Evolutionary conservation across 1,140 invertebrate genomes (phyloP), one percentile per base, ranked within the genome.

Genomic region (Pararge aegeria): DNA sequence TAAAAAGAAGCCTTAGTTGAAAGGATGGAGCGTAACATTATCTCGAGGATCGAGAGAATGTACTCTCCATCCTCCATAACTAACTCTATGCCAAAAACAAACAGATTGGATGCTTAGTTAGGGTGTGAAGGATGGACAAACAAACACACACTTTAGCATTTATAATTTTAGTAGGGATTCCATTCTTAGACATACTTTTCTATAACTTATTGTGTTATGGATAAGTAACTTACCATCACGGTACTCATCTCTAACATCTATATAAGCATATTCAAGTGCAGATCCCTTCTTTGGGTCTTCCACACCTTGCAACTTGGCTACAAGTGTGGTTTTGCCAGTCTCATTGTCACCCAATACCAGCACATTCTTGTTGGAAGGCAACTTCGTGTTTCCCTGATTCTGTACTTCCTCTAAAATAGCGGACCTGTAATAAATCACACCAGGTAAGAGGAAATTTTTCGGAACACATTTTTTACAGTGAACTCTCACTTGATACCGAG

Each of bases 171-270:
- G n/a, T n/a, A n/a, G n/a, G n/a, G n/a, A n/a, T n/a, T n/a, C n/a
- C n/a, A n/a, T n/a, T n/a, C n/a, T n/a, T n/a, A n/a, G n/a, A n/a
- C n/a, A n/a, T n/a, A n/a, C n/a, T n/a, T n/a, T n/a, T n/a, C n/a
- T n/a, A n/a, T n/a, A n/a, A n/a, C n/a, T n/a, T 19, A 15, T 13
- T 18, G 21, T 29, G 19, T 15, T 21, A 24, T 40, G 1, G 15
- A 3, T 29, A 6, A 16, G 55, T 46, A 59, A 80, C 92, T 91
- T 91, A 98, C 97, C 97, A 93, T 99, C 98, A 92, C 98, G 94
- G 87, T 99, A 99, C 91, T 99, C 98, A 93, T 99, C 98, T 84
- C 98, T 94, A 54, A 99, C 97, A 91, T 98, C 97, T 79, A 99
- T 97, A 80, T 98, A 99, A 57, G 98, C 97, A 90, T 99, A 99